A percentile compares a stretch with the other conserved stretches of the same genome.
phyloP scores from a whole-genome alignment of 2,797 vertebrate genomes.

The Syngnathus acus region DNA sequence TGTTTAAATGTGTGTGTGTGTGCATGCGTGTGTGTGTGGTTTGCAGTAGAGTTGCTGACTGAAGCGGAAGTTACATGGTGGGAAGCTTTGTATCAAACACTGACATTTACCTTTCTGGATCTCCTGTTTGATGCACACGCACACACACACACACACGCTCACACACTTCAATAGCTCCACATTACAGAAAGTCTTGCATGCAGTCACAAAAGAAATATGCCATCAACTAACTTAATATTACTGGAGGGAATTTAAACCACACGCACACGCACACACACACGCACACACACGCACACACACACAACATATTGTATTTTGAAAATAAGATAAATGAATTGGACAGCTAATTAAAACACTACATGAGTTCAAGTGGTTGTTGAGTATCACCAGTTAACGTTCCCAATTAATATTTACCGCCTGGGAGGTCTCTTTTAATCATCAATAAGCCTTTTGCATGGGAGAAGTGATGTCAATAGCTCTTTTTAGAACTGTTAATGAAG shows the following conservation, averaged over 20 bases:
- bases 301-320: slow-evolving; percentile 31
- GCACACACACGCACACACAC: no score
- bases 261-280: slow-evolving; percentile 1
- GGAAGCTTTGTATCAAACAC: slow-evolving; percentile 64
- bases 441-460: slow-evolving; percentile 25
- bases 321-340: slow-evolving; percentile 54
- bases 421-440: slow-evolving; percentile 15
- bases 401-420: slow-evolving; percentile 41
- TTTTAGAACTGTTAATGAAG: slow-evolving; percentile 25
- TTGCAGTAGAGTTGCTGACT: slow-evolving; percentile 50
- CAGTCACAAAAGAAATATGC: neutral
- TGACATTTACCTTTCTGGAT: slow-evolving; percentile 64
- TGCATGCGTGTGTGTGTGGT: slow-evolving; percentile 7
- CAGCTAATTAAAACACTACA: slow-evolving; percentile 30
- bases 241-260: no score
- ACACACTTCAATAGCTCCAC: no score
- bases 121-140: slow-evolving; percentile 32
- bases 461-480: slow-evolving; percentile 12
- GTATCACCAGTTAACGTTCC: slow-evolving; percentile 40
- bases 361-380: slow-evolving; percentile 57
- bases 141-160: neutral
- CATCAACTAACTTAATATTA: no score
- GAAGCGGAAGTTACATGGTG: slow-evolving; percentile 63
- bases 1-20: neutral
- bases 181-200: slow-evolving; percentile 7